Conservation (phyloP, 1,140 invertebrate genomes). For the Vanessa atalanta region DNA sequence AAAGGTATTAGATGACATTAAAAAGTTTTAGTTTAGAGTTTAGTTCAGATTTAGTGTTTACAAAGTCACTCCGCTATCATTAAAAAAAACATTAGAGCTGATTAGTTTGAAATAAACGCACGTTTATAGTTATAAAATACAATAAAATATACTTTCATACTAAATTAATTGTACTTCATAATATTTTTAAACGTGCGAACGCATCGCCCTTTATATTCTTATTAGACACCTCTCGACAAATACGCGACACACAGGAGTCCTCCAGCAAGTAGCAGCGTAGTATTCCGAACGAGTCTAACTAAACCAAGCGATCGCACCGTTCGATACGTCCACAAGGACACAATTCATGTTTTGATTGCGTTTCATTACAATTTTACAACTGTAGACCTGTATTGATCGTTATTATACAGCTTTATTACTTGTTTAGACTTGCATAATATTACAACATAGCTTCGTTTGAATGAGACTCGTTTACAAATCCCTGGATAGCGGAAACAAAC, state of each 20-base stretch:
- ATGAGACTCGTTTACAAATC: not conserved
- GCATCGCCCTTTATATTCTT: conserved; percentile 21
- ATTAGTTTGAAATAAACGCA: too few relatives aligned
- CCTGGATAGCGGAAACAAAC: not conserved
- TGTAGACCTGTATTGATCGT: conserved; percentile 44
- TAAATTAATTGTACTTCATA: not conserved
- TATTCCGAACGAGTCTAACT: conserved; percentile 33
- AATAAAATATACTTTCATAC: too few relatives aligned
- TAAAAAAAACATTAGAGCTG: too few relatives aligned
- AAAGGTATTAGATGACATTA: too few relatives aligned
- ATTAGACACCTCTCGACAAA: conserved; percentile 6
- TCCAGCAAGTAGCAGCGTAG: conserved; percentile 16
- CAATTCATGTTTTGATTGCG: conserved; percentile 57
- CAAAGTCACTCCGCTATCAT: too few relatives aligned
- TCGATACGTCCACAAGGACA: conserved; percentile 46
- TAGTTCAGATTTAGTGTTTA: too few relatives aligned
- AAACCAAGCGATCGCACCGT: conserved; percentile 24
- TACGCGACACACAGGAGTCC: not conserved
- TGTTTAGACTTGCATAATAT: too few relatives aligned
- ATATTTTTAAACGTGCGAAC: not conserved
- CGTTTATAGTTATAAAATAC: too few relatives aligned
- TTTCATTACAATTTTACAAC: conserved; percentile 52
- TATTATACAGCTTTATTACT: conserved; percentile 5
- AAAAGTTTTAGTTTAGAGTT: too few relatives aligned
- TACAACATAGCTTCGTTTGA: not conserved